phyloP scores from a whole-genome alignment of 2,113 vertebrate species.

The Notechis scutatus region DNA sequence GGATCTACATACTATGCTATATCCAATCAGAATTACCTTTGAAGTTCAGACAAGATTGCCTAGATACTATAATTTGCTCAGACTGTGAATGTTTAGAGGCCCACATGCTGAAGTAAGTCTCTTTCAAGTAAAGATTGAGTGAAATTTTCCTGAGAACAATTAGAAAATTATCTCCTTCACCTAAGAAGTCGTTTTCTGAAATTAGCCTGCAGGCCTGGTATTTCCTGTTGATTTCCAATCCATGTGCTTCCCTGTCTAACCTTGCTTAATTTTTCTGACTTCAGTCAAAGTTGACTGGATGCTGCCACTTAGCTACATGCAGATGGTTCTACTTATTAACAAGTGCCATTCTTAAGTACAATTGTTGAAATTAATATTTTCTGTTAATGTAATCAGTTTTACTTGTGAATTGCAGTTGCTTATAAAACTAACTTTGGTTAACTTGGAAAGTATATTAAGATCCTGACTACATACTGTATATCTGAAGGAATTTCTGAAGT shows the following conservation, averaged over 20 bases:
- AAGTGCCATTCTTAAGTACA: background rate
- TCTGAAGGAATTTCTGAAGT: background rate
- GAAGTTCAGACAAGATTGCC: background rate
- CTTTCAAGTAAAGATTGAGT: background rate
- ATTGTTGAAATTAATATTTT: background rate
- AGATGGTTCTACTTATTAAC: background rate
- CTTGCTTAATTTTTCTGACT: background rate
- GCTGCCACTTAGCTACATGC: background rate
- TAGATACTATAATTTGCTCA: background rate
- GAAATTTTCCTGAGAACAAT: background rate
- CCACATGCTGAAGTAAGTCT: background rate
- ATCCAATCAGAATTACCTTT: background rate
- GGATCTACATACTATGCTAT: background rate
- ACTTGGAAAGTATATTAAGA: background rate
- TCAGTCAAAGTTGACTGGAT: background rate
- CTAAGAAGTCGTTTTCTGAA: background rate
- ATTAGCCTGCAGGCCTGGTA: background rate
- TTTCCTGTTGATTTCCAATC: background rate
- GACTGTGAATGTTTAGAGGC: background rate
- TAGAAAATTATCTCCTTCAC: background rate
- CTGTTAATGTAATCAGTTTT: background rate
- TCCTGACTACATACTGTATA: background rate
- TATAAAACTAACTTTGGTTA: background rate
- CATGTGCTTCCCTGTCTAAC: background rate
- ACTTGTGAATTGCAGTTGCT: background rate